Evolutionary conservation across 2,888 invertebrate genomes (phyloP).

Genomic region (Ctena decussata): DNA sequence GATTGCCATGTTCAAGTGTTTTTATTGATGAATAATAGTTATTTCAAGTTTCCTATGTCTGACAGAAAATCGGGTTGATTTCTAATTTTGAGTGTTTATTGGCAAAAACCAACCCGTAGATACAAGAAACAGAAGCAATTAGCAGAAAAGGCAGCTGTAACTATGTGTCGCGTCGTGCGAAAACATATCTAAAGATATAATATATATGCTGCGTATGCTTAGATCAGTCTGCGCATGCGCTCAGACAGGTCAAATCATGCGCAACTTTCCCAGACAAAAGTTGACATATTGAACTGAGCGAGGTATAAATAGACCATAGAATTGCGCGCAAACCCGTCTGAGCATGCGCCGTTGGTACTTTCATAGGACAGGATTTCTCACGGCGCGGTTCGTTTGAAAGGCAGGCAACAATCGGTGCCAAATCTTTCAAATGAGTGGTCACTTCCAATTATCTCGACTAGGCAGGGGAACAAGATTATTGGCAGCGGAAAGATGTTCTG

Average conservation of each 20-base stretch:
- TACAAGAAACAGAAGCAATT: not conserved
- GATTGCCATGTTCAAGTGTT: not conserved
- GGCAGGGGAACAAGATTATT: not conserved
- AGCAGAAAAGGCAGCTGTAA: not conserved
- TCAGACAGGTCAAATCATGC: too few relatives aligned
- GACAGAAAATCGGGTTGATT: not conserved
- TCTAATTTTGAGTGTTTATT: constrained; percentile 5
- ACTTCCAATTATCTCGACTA: not conserved
- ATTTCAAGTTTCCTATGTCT: not conserved
- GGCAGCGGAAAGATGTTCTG: not conserved
- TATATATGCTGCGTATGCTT: too few relatives aligned
- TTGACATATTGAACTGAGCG: too few relatives aligned
- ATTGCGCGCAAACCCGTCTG: too few relatives aligned
- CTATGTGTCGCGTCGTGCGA: too few relatives aligned
- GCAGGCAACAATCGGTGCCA: not conserved
- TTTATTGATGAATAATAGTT: not conserved
- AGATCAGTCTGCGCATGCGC: too few relatives aligned
- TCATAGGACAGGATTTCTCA: too few relatives aligned
- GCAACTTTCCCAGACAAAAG: too few relatives aligned
- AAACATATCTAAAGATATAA: too few relatives aligned
- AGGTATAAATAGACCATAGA: too few relatives aligned
- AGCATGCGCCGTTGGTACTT: too few relatives aligned
- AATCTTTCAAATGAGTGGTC: constrained; percentile 12
- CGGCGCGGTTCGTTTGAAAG: not conserved
- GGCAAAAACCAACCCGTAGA: not conserved